Conservation (phyloP, 2,113 vertebrate species). For the Percina caprodes region DNA sequence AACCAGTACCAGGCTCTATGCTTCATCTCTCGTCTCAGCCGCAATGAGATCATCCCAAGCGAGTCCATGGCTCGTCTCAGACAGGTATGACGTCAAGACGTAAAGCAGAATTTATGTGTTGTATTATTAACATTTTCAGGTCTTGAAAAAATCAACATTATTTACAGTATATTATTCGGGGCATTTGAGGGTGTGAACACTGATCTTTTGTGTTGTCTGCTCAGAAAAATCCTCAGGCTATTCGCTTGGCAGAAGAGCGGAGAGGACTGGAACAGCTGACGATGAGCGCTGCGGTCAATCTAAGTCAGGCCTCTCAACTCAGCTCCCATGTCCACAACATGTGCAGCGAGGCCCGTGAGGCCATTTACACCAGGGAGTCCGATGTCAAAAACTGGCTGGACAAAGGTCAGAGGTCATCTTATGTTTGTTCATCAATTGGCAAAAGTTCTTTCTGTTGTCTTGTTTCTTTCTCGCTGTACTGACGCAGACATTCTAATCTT, state of each 20-base stretch:
- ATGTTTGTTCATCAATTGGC: conserved; percentile 15
- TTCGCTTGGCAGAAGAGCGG: conserved; percentile 93
- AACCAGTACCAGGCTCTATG: conserved; percentile 97
- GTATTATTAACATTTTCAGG: background rate
- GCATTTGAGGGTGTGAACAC: background rate
- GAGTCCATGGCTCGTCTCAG: conserved; percentile 97
- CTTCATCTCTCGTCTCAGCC: conserved; percentile 91
- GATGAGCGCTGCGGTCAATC: conserved; percentile 92
- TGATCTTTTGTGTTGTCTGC: conserved; percentile 12
- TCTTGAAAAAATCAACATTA: background rate
- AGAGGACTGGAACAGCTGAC: conserved; percentile 88
- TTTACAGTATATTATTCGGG: background rate
- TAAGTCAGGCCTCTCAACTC: conserved; percentile 90
- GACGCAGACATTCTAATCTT: conserved; percentile 8
- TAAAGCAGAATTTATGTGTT: no score
- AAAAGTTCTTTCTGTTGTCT: background rate
- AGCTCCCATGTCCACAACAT: conserved; percentile 93
- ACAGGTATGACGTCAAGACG: conserved; percentile 83
- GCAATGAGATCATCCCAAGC: conserved; percentile 97
- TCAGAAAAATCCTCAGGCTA: conserved; percentile 94
- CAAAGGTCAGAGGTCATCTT: conserved; percentile 85
- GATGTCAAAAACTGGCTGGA: conserved; percentile 94
- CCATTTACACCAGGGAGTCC: conserved; percentile 91
- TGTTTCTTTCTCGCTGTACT: background rate
- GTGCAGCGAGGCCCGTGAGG: conserved; percentile 92